phyloP scores from a whole-genome alignment of 1,140 invertebrate genomes.

The Drosophila paulistorum region DNA sequence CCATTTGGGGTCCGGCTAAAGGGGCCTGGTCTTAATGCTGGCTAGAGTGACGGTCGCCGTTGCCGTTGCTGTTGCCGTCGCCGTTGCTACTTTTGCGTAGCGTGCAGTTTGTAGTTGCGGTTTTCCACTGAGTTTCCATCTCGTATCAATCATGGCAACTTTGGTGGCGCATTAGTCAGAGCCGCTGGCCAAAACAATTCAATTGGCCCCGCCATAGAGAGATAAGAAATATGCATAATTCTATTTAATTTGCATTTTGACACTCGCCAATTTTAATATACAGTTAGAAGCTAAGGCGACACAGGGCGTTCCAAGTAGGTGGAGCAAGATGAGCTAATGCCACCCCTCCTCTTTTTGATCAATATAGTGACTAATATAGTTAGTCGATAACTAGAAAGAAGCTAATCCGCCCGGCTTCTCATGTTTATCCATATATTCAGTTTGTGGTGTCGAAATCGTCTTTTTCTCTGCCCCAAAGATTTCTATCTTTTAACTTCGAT shows the following conservation, averaged over 20 bases:
- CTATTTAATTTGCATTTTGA: constrained; percentile 77
- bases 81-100: constrained; percentile 36
- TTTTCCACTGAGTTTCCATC: constrained; percentile 40
- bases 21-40: neutral
- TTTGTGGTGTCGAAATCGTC: too few species aligned
- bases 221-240: constrained; percentile 77
- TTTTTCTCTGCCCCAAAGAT: too few species aligned
- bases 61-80: too few species aligned
- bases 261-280: constrained; percentile 50
- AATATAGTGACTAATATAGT: neutral
- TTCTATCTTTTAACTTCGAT: too few species aligned
- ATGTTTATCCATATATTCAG: too few species aligned
- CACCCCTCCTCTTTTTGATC: neutral
- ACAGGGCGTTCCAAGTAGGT: constrained; percentile 4
- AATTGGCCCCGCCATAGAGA: constrained; percentile 44
- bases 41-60: too few species aligned
- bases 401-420: too few species aligned
- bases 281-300: neutral
- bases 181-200: constrained; percentile 73
- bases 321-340: constrained; percentile 4
- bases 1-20: constrained; percentile 24
- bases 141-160: constrained; percentile 73
- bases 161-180: constrained; percentile 77
- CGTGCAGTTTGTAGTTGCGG: constrained; percentile 42
- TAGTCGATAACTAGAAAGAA: too few species aligned